These are phyloP conservation scores for Andinoacara biseriatus DNA, from an alignment of 2,113 vertebrate genomes.

Conservation along the genomic window DNA sequence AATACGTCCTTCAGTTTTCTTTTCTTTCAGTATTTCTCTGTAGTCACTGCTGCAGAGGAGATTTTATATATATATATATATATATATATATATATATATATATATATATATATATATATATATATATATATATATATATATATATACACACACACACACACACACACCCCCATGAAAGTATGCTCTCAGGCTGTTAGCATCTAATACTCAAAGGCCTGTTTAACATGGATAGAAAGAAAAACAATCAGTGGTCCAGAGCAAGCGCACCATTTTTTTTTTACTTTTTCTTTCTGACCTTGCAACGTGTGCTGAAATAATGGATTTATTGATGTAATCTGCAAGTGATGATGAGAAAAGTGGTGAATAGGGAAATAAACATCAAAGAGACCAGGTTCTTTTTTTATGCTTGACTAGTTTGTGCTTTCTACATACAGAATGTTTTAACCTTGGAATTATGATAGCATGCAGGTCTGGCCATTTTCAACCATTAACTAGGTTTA, in stretches of 20 bases:
- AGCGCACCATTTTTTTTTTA: not conserved
- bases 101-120: too few species aligned
- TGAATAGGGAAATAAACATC: not conserved
- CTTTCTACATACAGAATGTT: not conserved
- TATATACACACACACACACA: too few species aligned
- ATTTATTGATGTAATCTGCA: conserved; percentile 2
- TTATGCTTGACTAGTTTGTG: not conserved
- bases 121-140: too few species aligned
- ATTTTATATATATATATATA: too few species aligned
- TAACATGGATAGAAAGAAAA: not conserved
- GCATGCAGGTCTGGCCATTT: not conserved
- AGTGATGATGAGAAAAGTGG: conserved; percentile 7
- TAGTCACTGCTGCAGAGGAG: not conserved
- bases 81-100: too few species aligned
- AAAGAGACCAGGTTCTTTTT: not conserved
- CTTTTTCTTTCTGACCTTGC: not conserved
- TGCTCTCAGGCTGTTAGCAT: not conserved
- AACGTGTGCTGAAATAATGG: conserved; percentile 2
- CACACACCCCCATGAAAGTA: too few species aligned
- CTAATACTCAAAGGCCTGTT: not conserved
- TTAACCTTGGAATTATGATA: not conserved
- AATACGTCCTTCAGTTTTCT: too few species aligned
- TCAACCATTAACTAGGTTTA: not conserved
- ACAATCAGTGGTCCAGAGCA: not conserved
- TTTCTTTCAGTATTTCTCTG: not conserved